Percentiles rank a stretch among this genome's conserved stretches.
These are phyloP conservation scores for Epinotia bilunana DNA, from an alignment of 2,888 invertebrate species.

Conservation along the genomic window DNA sequence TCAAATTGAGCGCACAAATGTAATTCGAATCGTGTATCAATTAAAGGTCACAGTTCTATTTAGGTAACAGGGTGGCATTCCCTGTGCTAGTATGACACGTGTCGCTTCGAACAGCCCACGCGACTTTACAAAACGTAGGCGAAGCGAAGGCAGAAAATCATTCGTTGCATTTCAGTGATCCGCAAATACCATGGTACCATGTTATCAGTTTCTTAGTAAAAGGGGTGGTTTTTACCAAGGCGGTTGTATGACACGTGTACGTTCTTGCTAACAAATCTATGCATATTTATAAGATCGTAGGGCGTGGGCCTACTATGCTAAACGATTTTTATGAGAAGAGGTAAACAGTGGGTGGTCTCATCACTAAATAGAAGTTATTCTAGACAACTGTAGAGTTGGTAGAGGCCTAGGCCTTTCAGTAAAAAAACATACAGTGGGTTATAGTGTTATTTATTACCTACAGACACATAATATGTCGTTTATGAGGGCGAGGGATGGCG, in stretches of 20 bases:
- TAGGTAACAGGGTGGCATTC: neutral
- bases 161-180: neutral
- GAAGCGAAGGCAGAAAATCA: conserved; percentile 1
- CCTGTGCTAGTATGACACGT: conserved; percentile 14
- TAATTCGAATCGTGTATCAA: neutral
- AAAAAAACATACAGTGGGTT: neutral
- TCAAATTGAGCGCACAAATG: too few species aligned
- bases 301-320: neutral
- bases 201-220: neutral
- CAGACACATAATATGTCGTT: too few species aligned
- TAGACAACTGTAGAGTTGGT: too few species aligned
- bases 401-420: neutral
- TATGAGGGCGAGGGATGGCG: too few species aligned
- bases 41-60: conserved; percentile 11
- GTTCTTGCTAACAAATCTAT: neutral
- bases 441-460: too few species aligned
- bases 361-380: neutral
- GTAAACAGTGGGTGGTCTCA: neutral
- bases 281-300: neutral
- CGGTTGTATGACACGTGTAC: conserved; percentile 9
- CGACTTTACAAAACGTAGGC: conserved; percentile 8
- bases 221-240: neutral
- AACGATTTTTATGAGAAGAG: neutral
- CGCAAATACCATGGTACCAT: neutral
- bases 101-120: conserved; percentile 8